These are phyloP conservation scores for Palythoa caribaeorum DNA, from an alignment of 92 coral and sea anemone genomes.

Conservation along the genomic window DNA sequence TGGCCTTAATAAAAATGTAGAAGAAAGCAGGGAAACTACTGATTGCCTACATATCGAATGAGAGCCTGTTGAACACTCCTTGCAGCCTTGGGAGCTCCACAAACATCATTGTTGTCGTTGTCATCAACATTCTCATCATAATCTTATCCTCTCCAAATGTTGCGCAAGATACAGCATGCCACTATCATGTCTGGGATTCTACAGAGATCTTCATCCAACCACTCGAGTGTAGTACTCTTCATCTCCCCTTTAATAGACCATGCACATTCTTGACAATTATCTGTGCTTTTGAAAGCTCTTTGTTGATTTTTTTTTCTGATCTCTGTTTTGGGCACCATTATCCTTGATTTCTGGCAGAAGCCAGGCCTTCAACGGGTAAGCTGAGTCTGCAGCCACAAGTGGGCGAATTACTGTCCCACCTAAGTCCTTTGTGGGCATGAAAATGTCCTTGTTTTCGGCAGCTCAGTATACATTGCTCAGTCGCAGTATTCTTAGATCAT, in stretches of 20 bases:
- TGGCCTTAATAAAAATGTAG: slow-evolving; percentile 5
- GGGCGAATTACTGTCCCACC: slow-evolving; percentile 57
- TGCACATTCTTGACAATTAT: slow-evolving; percentile 56
- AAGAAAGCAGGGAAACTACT: slow-evolving; percentile 43
- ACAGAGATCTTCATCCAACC: slow-evolving; percentile 54
- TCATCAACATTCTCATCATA: slow-evolving; percentile 27
- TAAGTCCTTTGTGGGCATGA: slow-evolving; percentile 54
- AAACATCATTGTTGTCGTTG: slow-evolving; percentile 48
- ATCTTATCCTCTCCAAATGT: slow-evolving; percentile 70
- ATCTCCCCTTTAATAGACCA: slow-evolving; percentile 66
- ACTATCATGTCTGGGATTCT: slow-evolving; percentile 69
- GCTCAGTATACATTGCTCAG: slow-evolving; percentile 4
- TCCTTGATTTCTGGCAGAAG: slow-evolving; percentile 54
- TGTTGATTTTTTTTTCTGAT: slow-evolving; percentile 61
- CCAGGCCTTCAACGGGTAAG: slow-evolving; percentile 72
- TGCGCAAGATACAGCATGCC: slow-evolving; percentile 73
- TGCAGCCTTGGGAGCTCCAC: slow-evolving; percentile 58
- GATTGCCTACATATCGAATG: slow-evolving; percentile 45
- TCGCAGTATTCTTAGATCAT: slow-evolving; percentile 60
- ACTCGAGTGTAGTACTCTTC: slow-evolving; percentile 59
- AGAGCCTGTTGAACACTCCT: slow-evolving; percentile 53
- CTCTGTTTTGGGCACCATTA: slow-evolving; percentile 66
- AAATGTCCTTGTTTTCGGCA: slow-evolving; percentile 57
- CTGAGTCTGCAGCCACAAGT: slow-evolving; percentile 52
- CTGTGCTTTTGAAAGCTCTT: slow-evolving; percentile 62